phyloP scores from a whole-genome alignment of 2,888 invertebrate genomes.

The Cloeon dipterum region DNA sequence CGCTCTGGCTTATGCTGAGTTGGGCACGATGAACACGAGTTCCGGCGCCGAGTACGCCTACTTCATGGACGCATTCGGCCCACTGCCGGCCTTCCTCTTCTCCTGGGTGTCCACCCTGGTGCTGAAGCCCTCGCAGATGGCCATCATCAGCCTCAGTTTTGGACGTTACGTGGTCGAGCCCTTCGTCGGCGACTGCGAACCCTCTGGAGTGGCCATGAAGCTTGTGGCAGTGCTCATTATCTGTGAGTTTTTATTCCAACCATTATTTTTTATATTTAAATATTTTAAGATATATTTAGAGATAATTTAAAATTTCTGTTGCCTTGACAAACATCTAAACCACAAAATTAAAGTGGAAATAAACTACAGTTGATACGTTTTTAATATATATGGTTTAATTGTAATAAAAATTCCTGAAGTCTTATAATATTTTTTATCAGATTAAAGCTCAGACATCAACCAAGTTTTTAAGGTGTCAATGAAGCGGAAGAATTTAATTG shows the following conservation, averaged over 20 bases:
- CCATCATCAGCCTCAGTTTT: conserved; percentile 80
- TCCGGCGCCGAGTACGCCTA: conserved; percentile 91
- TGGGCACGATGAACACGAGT: conserved; percentile 88
- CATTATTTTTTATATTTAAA: too few species aligned
- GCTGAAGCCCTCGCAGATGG: conserved; percentile 82
- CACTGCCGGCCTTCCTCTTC: conserved; percentile 75
- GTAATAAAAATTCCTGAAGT: too few species aligned
- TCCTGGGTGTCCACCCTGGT: conserved; percentile 87
- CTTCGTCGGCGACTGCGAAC: conserved; percentile 67
- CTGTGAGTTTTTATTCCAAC: conserved; percentile 33
- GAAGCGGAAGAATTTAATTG: too few species aligned
- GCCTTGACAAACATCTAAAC: too few species aligned
- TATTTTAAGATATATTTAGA: not conserved
- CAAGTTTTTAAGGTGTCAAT: too few species aligned
- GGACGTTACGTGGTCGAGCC: conserved; percentile 85
- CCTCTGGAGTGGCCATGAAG: conserved; percentile 61
- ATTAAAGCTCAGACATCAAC: too few species aligned
- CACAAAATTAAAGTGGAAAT: too few species aligned
- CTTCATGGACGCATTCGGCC: conserved; percentile 87
- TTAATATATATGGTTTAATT: too few species aligned
- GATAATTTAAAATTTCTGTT: conserved; percentile 1
- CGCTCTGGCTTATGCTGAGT: conserved; percentile 79
- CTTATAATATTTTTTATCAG: too few species aligned
- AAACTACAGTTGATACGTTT: too few species aligned
- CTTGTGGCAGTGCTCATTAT: conserved; percentile 72